Evolutionary conservation across 2,797 vertebrate genomes (phyloP).

Genomic region (Uromys caudimaculatus): DNA sequence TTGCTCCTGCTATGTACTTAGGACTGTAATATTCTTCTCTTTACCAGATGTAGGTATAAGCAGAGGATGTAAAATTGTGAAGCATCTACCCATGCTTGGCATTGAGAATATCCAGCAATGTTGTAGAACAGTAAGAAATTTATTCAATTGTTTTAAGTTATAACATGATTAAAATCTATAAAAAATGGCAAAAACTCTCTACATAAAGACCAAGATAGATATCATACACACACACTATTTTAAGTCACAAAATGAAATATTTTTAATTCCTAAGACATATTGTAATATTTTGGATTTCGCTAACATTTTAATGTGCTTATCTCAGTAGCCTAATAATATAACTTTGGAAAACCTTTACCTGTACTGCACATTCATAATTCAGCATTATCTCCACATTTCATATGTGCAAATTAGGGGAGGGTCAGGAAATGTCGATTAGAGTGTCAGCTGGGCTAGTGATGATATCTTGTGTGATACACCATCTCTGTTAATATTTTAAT

Average conservation of each 20-base stretch:
- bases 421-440: not conserved
- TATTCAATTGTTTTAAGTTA: not conserved
- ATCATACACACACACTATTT: not conserved
- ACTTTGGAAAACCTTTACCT: not conserved
- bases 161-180: not conserved
- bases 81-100: not conserved
- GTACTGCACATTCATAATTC: not conserved
- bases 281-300: not conserved
- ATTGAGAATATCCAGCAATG: not conserved
- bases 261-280: not conserved
- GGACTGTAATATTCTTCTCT: not conserved
- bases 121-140: not conserved
- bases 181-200: not conserved
- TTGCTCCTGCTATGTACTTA: rapidly evolving
- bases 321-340: not conserved
- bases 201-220: not conserved
- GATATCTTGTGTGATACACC: not conserved
- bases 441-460: not conserved
- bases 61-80: not conserved
- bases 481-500: slow-evolving; percentile 5
- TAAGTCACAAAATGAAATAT: not conserved
- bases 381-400: slow-evolving; percentile 25
- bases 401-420: not conserved
- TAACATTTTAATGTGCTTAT: not conserved
- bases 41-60: not conserved